Evolutionary conservation across 2,888 invertebrate genomes (phyloP).

Genomic region (Eilema griseolum): DNA sequence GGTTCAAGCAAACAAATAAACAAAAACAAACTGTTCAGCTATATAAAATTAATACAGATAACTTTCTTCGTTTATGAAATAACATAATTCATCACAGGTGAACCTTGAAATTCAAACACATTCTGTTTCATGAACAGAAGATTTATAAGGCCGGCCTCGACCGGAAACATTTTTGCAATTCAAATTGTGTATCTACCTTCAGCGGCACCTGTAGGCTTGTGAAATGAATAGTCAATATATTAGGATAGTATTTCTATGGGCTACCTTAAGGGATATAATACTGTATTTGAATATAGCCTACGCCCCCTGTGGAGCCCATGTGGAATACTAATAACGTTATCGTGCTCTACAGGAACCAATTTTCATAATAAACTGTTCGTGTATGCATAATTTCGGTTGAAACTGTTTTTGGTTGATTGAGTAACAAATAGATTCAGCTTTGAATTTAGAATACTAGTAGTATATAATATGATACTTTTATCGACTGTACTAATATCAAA

Average conservation of each 20-base stretch:
- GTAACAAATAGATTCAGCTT: not conserved
- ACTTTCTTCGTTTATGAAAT: not conserved
- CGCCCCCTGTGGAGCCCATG: not conserved
- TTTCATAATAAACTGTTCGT: not conserved
- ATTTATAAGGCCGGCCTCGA: conserved; percentile 29
- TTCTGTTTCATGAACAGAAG: conserved; percentile 24
- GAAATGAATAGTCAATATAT: conserved; percentile 5
- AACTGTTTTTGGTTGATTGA: not conserved
- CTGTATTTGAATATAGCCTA: not conserved
- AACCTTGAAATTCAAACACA: conserved; percentile 15
- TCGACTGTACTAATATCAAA: too few relatives aligned
- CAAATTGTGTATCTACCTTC: conserved; percentile 38
- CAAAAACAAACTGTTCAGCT: too few relatives aligned
- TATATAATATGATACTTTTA: not conserved
- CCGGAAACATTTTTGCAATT: conserved; percentile 38
- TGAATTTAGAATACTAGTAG: not conserved
- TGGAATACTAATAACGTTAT: not conserved
- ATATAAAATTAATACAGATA: too few relatives aligned
- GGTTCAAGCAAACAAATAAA: too few relatives aligned
- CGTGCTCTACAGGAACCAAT: not conserved
- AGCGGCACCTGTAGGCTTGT: not conserved
- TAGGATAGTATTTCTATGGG: not conserved
- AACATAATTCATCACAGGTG: not conserved
- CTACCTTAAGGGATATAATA: not conserved
- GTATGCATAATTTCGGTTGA: not conserved